Evolutionary conservation across 37 sponge, comb jelly and placozoan species (phyloP).

Genomic region (Ephydatia muelleri): DNA sequence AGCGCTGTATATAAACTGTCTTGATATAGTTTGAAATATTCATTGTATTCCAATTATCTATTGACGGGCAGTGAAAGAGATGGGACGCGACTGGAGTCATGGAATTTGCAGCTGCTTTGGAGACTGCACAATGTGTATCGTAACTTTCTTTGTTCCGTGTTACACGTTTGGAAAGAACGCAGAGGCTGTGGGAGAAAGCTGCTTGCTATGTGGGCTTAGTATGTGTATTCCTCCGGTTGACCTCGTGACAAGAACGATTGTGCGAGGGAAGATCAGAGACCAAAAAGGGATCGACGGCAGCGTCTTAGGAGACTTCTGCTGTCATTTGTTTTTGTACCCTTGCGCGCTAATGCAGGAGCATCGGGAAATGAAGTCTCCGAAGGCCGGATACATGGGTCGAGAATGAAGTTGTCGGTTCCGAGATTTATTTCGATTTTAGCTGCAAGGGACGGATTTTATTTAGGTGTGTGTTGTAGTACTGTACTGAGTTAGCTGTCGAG

Average conservation of each 20-base stretch:
- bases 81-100: conserved; percentile 59
- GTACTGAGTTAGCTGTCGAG: too few species aligned
- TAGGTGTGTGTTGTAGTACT: too few species aligned
- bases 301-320: conserved; percentile 11
- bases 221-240: conserved; percentile 56
- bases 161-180: conserved; percentile 74
- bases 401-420: too few species aligned
- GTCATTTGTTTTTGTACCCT: conserved; percentile 19
- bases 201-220: conserved; percentile 52
- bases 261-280: conserved; percentile 47
- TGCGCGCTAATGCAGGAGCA: conserved; percentile 23
- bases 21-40: too few species aligned
- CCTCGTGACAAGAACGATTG: conserved; percentile 33
- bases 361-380: conserved; percentile 4
- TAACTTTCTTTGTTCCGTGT: conserved; percentile 69
- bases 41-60: too few species aligned
- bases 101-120: conserved; percentile 69
- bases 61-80: too few species aligned
- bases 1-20: too few species aligned
- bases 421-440: too few species aligned
- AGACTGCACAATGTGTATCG: conserved; percentile 65
- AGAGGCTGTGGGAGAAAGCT: conserved; percentile 63
- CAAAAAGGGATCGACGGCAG: conserved; percentile 34
- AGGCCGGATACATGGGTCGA: too few species aligned
- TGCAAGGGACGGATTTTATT: too few species aligned